These are phyloP conservation scores for Hyalella azteca DNA, from an alignment of 2,888 invertebrate genomes.

Conservation along the genomic window DNA sequence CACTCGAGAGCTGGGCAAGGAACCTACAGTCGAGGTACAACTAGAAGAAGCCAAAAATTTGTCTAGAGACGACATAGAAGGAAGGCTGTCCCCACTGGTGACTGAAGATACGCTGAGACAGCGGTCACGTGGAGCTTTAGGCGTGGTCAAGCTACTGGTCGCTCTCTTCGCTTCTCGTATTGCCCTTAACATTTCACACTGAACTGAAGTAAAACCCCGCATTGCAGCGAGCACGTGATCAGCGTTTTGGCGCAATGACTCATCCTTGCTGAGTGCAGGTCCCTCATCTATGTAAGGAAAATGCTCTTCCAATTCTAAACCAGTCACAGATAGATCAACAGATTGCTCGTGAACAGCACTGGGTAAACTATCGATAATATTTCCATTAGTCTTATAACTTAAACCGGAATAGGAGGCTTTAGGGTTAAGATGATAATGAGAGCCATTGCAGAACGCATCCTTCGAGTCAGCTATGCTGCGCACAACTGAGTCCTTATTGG, in stretches of 20 bases:
- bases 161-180: constrained; percentile 51
- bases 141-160: constrained; percentile 18
- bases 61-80: constrained; percentile 45
- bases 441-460: not conserved
- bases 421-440: not conserved
- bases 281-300: constrained; percentile 23
- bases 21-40: constrained; percentile 9
- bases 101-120: constrained; percentile 49
- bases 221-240: constrained; percentile 38
- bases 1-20: constrained; percentile 14
- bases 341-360: not conserved
- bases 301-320: not conserved
- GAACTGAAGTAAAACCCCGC: constrained; percentile 48
- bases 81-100: constrained; percentile 42
- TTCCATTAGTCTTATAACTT: not conserved
- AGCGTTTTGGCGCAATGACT: constrained; percentile 6
- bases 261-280: not conserved
- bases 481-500: constrained; percentile 30
- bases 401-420: not conserved
- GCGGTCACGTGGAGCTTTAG: constrained; percentile 6
- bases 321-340: not conserved
- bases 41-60: constrained; percentile 4
- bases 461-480: constrained; percentile 13
- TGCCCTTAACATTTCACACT: constrained; percentile 52
- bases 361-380: not conserved